Evolutionary conservation across 2,888 invertebrate species (phyloP), one percentile per base, ranked within the genome.

Genomic region (Drosophila borborema): DNA sequence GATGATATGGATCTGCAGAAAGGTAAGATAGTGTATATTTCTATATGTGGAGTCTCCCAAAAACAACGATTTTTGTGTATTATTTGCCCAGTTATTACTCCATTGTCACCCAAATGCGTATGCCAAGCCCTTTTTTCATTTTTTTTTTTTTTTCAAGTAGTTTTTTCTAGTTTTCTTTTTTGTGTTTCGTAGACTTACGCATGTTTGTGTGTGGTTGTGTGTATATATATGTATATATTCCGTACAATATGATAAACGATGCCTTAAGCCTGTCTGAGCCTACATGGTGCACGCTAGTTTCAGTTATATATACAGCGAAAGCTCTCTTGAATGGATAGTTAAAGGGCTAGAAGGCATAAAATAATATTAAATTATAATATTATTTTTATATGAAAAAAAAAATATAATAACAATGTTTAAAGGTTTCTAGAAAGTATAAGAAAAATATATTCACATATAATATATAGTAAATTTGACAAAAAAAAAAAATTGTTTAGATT

Each of bases 1-100:
- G 97, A 98, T 76, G 92, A 93, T 73, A 93, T 93, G 93, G 92
- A 93, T 72, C 82, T 93, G 70, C 93, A 92, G 72, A 93, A 93
- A 90, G 93, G 93, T 93, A 81, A 4, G 16, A 16, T 5, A 10
- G 20, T 41, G 31, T 54, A 23, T 12, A 23, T 56, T 28, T 54
- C 18, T 41, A 8, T 34, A 7, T 23, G 9, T 54, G 40, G 9
- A 43, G 43, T 41, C 46, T 40, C 54, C 40, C 23, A 23, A 40
- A 38, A 38, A 16, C 16, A 23, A 45, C 40, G 14, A 56, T 59
- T 41, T 64, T 69, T 65, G 65, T 80, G 76, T 82, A 46, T 60
- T 62, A 55, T 58, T 49, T 40, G 54, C 38, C 83, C 76, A 85
- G 82, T 82, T 88, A 79, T 68, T 75, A 68, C 58, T 67, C 60